phyloP scores from a whole-genome alignment of 2,113 vertebrate species.

The Serilophus lunatus region DNA sequence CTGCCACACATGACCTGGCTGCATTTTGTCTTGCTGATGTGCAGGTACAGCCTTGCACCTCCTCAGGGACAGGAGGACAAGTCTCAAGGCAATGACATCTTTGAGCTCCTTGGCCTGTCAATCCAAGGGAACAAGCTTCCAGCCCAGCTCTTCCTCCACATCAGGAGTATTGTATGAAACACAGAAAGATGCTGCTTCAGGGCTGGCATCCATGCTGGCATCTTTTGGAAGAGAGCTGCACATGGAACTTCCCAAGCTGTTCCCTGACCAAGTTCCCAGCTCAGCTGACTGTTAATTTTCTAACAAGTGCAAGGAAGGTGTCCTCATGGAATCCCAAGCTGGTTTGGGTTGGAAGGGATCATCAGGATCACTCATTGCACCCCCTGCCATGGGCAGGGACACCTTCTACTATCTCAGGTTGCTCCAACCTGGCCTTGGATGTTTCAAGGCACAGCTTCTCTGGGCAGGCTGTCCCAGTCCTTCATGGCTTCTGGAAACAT shows the following conservation, averaged over 20 bases:
- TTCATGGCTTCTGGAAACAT: not conserved
- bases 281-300: not conserved
- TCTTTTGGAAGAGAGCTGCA: not conserved
- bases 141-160: not conserved
- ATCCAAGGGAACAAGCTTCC: not conserved
- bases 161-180: not conserved
- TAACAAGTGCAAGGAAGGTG: not conserved
- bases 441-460: not conserved
- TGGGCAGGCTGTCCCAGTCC: not conserved
- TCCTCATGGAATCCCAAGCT: too few relatives aligned
- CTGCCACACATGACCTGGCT: fast-evolving
- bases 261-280: not conserved
- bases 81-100: not conserved
- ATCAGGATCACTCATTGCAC: not conserved
- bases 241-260: fast-evolving
- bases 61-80: not conserved
- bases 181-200: not conserved
- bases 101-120: not conserved
- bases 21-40: fast-evolving
- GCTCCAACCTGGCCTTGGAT: not conserved
- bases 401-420: not conserved
- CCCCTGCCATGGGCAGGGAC: not conserved
- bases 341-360: not conserved
- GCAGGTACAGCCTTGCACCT: not conserved
- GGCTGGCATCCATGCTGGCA: not conserved